Conservation (phyloP, 2,888 invertebrate genomes). For the Dysmachus trigonus region DNA sequence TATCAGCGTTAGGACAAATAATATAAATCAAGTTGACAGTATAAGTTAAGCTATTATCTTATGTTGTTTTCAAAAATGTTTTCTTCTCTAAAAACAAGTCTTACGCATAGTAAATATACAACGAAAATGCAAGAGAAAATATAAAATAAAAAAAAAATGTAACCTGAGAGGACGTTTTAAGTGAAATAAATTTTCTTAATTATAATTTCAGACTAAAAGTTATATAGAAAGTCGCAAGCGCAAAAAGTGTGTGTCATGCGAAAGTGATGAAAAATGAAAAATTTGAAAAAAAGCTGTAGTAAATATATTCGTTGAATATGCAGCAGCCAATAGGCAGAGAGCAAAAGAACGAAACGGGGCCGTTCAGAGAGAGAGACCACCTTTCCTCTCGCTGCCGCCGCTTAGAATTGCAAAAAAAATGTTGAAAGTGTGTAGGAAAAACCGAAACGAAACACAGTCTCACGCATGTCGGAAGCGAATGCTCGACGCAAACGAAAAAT, state of each 20-base stretch:
- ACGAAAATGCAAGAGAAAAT: neutral
- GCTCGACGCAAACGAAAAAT: constrained; percentile 52
- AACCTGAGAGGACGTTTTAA: neutral
- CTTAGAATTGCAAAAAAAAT: constrained; percentile 15
- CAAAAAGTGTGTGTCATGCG: constrained; percentile 2
- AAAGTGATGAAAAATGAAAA: neutral
- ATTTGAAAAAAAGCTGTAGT: constrained; percentile 25
- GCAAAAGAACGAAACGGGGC: neutral
- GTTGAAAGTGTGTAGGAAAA: constrained; percentile 27
- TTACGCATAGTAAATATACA: neutral
- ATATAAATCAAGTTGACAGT: neutral
- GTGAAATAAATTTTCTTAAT: constrained; percentile 43
- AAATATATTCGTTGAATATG: constrained; percentile 3
- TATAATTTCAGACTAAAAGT: constrained; percentile 48
- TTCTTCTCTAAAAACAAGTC: neutral
- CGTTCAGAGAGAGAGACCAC: constrained; percentile 16
- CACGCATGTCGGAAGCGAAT: constrained; percentile 51
- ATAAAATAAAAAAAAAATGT: neutral
- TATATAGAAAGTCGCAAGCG: constrained; percentile 41
- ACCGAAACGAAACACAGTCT: constrained; percentile 7
- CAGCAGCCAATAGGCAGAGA: constrained; percentile 9
- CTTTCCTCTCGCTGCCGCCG: constrained; percentile 32
- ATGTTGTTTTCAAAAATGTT: neutral
- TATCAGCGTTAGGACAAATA: neutral
- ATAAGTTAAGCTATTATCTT: neutral